These are phyloP conservation scores for Nebria ingens DNA, from an alignment of 1,140 invertebrate species.

Conservation along the genomic window DNA sequence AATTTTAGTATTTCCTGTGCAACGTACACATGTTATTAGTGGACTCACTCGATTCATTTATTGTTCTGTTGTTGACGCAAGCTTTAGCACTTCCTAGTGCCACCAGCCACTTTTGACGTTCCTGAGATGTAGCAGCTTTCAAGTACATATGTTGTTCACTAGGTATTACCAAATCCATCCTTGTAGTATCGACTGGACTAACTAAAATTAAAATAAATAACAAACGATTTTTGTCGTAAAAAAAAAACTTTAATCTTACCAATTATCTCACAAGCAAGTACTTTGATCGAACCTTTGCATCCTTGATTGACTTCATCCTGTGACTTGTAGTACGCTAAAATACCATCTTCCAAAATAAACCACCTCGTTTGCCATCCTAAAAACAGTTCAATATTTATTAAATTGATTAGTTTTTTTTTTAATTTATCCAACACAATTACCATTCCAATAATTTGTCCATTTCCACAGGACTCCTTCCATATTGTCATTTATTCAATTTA, in stretches of 20 bases:
- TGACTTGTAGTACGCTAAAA: constrained; percentile 72
- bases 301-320: constrained; percentile 73
- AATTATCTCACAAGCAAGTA: constrained; percentile 72
- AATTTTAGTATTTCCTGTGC: no score
- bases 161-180: constrained; percentile 69
- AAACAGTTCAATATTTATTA: constrained; percentile 15
- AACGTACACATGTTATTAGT: background rate
- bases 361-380: constrained; percentile 74
- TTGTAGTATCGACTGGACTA: constrained; percentile 55
- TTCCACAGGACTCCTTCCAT: constrained; percentile 72
- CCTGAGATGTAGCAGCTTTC: constrained; percentile 59
- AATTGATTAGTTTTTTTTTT: no score
- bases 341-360: constrained; percentile 72
- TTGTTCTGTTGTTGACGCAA: constrained; percentile 43
- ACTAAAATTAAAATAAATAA: constrained; percentile 39
- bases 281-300: constrained; percentile 73
- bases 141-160: constrained; percentile 74
- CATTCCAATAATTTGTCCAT: constrained; percentile 77
- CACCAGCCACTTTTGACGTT: constrained; percentile 71
- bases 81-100: constrained; percentile 72
- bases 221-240: no score
- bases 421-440: constrained; percentile 36
- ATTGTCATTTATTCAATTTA: constrained; percentile 3
- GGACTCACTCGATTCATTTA: constrained; percentile 34
- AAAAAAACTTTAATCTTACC: no score